These are phyloP conservation scores for Oenanthe melanoleuca DNA, from an alignment of 2,113 vertebrate species.

Conservation along the genomic window DNA sequence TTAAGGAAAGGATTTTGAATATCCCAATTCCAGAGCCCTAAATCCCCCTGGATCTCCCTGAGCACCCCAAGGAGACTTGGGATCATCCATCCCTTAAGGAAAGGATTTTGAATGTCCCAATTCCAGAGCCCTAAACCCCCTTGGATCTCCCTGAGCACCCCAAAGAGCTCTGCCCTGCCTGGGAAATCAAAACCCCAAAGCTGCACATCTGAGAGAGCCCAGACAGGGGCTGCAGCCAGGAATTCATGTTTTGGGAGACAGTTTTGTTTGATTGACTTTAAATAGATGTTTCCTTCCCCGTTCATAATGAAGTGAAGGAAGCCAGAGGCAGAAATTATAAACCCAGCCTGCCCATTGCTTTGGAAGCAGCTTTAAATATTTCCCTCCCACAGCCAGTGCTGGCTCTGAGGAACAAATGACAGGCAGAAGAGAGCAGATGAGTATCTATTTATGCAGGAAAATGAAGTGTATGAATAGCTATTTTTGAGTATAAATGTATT, in stretches of 20 bases:
- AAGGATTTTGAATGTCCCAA: too few relatives aligned
- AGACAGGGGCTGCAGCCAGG: background rate
- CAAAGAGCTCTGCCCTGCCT: background rate
- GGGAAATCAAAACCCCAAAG: background rate
- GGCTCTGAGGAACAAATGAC: constrained; percentile 55
- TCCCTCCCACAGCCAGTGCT: constrained; percentile 44
- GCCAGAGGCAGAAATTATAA: constrained; percentile 51
- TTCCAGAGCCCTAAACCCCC: too few relatives aligned
- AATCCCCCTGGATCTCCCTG: too few relatives aligned
- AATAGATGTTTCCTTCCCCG: constrained; percentile 66
- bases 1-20: background rate
- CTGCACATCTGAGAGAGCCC: background rate
- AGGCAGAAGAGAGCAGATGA: constrained; percentile 63
- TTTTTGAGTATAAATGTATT: constrained; percentile 76
- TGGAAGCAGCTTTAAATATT: constrained; percentile 65
- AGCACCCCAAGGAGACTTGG: fast-evolving
- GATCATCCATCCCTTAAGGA: too few relatives aligned
- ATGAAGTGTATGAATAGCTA: constrained; percentile 72
- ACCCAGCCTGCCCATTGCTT: constrained; percentile 55
- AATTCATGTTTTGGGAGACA: constrained; percentile 58
- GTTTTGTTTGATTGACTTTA: constrained; percentile 62
- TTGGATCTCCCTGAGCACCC: background rate
- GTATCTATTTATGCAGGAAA: constrained; percentile 70
- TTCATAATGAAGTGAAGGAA: constrained; percentile 53
- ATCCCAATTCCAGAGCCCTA: background rate